phyloP scores from a whole-genome alignment of 2,888 invertebrate genomes.

The Scaptomyza reducta region DNA sequence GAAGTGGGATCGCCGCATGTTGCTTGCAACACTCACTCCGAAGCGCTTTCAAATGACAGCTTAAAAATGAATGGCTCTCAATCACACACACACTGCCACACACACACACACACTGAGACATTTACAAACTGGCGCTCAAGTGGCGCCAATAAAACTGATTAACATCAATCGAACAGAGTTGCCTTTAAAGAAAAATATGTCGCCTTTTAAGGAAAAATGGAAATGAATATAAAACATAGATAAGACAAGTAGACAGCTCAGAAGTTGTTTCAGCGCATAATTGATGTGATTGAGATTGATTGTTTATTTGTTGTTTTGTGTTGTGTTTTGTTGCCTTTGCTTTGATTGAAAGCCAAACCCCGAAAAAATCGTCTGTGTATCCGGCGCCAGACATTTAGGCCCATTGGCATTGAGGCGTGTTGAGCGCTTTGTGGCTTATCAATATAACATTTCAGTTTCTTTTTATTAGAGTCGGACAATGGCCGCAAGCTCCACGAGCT shows the following conservation, averaged over 20 bases:
- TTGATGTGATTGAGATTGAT: conserved; percentile 80
- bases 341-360: conserved; percentile 53
- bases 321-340: conserved; percentile 3
- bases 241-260: conserved; percentile 62
- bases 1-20: conserved; percentile 26
- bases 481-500: no score
- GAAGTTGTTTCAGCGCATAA: conserved; percentile 72
- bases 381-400: conserved; percentile 60
- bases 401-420: conserved; percentile 47
- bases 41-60: conserved; percentile 74
- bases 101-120: conserved; percentile 1
- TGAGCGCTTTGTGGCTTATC: conserved; percentile 73
- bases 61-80: conserved; percentile 65
- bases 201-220: conserved; percentile 33
- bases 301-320: conserved; percentile 68
- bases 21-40: conserved; percentile 66
- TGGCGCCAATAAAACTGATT: conserved; percentile 79
- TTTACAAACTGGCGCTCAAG: conserved; percentile 54
- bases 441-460: conserved; percentile 70
- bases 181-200: conserved; percentile 45
- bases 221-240: conserved; percentile 36
- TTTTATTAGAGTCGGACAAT: conserved; percentile 51
- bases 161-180: conserved; percentile 66
- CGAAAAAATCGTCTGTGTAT: conserved; percentile 16
- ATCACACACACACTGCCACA: conserved; percentile 28